Conservation (phyloP, 2,797 vertebrate genomes). For the Rhynchotus rufescens region DNA sequence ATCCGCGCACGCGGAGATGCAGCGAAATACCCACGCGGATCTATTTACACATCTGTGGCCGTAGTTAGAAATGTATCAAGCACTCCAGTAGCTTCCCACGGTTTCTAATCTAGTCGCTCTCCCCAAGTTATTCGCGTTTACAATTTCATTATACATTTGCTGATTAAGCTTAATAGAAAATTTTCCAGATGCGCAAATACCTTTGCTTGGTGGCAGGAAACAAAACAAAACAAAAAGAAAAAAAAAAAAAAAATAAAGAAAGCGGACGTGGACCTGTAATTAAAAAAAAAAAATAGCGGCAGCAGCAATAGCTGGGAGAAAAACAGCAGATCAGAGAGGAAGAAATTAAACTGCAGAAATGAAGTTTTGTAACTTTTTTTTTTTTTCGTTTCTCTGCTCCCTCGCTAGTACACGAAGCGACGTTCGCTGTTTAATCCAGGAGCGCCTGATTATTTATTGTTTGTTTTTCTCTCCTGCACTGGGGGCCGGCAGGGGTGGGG, state of each 20-base stretch:
- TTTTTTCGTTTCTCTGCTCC: conserved; percentile 64
- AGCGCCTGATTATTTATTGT: conserved; percentile 75
- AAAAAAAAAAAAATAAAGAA: not conserved
- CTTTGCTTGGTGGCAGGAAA: conserved; percentile 34
- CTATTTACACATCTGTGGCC: not conserved
- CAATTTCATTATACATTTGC: conserved; percentile 43
- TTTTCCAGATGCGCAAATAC: conserved; percentile 7
- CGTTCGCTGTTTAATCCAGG: conserved; percentile 26
- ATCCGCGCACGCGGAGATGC: not conserved
- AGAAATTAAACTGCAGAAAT: conserved; percentile 31
- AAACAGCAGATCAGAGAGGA: conserved; percentile 19
- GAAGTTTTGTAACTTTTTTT: conserved; percentile 74
- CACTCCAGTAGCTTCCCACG: not conserved
- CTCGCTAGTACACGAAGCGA: conserved; percentile 19
- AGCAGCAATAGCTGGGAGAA: conserved; percentile 11
- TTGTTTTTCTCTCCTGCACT: conserved; percentile 76
- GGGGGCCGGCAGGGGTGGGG: conserved; percentile 58
- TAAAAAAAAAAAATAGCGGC: conserved; percentile 35
- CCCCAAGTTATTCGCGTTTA: conserved; percentile 48
- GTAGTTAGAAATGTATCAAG: not conserved
- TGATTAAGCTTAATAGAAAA: conserved; percentile 11
- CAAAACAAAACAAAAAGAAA: not conserved
- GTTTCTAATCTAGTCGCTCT: not conserved
- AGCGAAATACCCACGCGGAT: not conserved
- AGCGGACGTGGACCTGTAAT: conserved; percentile 31